phyloP scores from a whole-genome alignment of 2,888 invertebrate genomes.

The Crossocerus cetratus region DNA sequence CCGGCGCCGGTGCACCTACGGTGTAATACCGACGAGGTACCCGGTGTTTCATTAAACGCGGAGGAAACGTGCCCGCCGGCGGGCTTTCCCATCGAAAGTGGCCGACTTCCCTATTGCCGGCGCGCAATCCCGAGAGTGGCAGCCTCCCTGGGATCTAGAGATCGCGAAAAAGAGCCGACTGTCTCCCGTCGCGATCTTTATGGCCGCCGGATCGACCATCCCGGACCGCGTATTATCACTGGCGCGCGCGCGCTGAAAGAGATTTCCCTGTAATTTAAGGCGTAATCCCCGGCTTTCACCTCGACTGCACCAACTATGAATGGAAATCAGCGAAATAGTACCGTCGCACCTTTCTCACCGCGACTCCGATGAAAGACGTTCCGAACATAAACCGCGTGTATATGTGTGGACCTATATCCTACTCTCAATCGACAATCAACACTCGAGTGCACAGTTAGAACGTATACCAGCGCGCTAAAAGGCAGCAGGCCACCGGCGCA shows the following conservation, averaged over 20 bases:
- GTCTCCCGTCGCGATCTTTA: neutral
- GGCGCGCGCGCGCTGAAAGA: no score
- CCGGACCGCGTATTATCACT: no score
- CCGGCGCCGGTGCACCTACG: neutral
- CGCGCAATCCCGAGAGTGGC: neutral
- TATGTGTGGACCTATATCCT: no score
- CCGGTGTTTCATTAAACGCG: slow-evolving; percentile 48
- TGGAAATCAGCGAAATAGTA: no score
- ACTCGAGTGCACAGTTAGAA: slow-evolving; percentile 43
- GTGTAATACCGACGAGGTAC: neutral
- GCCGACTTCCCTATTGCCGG: slow-evolving; percentile 33
- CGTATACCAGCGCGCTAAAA: slow-evolving; percentile 5
- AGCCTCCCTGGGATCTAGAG: neutral
- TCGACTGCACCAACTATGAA: no score
- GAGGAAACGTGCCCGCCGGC: slow-evolving; percentile 44
- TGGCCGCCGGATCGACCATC: no score
- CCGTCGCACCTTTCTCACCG: no score
- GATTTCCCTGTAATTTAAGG: no score
- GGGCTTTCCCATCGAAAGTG: slow-evolving; percentile 42
- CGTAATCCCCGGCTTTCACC: no score
- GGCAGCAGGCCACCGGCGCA: neutral
- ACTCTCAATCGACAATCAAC: slow-evolving; percentile 48
- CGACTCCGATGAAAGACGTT: no score
- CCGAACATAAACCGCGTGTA: no score
- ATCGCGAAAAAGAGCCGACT: neutral